These are phyloP conservation scores for Zoanthus gigantus DNA, from an alignment of 92 coral and sea anemone species.

Conservation along the genomic window DNA sequence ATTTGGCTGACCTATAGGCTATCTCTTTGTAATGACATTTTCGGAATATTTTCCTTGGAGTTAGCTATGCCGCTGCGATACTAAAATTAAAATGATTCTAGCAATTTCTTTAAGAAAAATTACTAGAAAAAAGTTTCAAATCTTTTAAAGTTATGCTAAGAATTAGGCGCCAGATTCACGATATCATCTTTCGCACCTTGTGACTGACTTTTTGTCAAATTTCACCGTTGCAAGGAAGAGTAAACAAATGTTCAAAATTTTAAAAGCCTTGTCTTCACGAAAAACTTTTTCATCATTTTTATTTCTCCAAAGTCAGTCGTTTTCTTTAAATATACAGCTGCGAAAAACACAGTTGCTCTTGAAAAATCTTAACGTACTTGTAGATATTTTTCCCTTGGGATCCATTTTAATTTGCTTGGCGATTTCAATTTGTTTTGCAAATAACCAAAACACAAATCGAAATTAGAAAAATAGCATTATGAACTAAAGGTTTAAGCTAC, in stretches of 20 bases:
- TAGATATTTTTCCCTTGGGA: neutral
- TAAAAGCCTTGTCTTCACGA: neutral
- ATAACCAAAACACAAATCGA: neutral
- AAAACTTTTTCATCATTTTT: neutral
- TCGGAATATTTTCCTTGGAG: slow-evolving; percentile 9
- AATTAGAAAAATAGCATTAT: neutral
- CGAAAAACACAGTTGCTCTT: neutral
- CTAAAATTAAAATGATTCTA: neutral
- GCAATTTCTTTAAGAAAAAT: neutral
- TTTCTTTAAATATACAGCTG: neutral
- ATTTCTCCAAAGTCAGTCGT: neutral
- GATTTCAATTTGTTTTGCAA: slow-evolving; percentile 13
- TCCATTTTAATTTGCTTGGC: slow-evolving; percentile 13
- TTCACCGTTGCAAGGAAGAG: neutral
- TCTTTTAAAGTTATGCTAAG: neutral
- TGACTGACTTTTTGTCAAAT: neutral
- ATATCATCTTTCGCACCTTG: neutral
- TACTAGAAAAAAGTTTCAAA: neutral
- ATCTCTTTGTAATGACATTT: slow-evolving; percentile 7
- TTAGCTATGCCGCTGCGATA: neutral
- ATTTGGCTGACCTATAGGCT: neutral
- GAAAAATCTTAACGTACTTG: slow-evolving; percentile 4
- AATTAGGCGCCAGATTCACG: neutral
- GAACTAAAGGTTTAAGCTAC: neutral
- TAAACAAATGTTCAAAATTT: slow-evolving; percentile 23